Conservation (phyloP, 1,140 invertebrate species). For the Hylaeus volcanicus region DNA sequence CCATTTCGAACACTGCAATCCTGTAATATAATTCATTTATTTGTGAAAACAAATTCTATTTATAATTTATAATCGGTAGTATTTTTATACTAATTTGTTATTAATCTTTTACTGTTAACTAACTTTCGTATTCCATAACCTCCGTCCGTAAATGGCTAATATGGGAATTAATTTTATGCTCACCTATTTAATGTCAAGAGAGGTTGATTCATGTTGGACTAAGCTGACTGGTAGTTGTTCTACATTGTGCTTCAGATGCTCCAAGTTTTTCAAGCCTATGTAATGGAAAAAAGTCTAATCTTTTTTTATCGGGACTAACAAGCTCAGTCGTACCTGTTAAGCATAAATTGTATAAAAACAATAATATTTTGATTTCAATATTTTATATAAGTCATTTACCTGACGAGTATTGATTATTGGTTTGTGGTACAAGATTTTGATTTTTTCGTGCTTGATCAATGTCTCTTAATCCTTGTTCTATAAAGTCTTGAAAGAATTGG, state of each 20-base stretch:
- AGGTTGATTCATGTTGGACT: conserved; percentile 68
- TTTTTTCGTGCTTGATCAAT: conserved; percentile 86
- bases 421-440: conserved; percentile 72
- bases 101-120: no score
- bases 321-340: conserved; percentile 56
- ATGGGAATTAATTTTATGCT: not conserved
- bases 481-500: conserved; percentile 95
- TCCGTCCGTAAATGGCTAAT: not conserved
- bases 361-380: conserved; percentile 10
- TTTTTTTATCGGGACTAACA: conserved; percentile 67
- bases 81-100: no score
- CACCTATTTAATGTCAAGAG: conserved; percentile 23
- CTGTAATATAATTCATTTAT: conserved; percentile 15
- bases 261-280: conserved; percentile 76
- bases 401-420: conserved; percentile 70
- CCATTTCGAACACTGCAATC: conserved; percentile 39
- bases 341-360: conserved; percentile 20
- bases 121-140: not conserved
- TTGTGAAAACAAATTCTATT: not conserved
- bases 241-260: conserved; percentile 75
- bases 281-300: conserved; percentile 70
- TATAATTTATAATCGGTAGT: not conserved
- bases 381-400: conserved; percentile 58
- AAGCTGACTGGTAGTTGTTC: conserved; percentile 67
- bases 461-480: conserved; percentile 91